Conservation (phyloP, 2,113 vertebrate species). For the Onychostoma macrolepis region DNA sequence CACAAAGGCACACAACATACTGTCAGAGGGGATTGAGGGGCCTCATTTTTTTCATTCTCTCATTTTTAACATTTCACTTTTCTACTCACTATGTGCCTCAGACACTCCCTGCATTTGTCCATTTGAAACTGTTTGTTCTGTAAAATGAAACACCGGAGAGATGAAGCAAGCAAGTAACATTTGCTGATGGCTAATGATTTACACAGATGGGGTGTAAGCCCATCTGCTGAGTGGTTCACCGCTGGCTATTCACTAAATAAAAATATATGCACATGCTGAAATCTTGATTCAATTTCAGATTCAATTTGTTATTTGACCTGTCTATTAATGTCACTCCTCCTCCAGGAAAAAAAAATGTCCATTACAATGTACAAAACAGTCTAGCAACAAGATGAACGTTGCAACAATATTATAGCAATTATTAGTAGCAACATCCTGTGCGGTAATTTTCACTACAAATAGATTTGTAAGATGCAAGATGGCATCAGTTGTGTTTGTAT, state of each 20-base stretch:
- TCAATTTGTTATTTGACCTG: background rate
- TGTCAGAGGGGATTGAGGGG: background rate
- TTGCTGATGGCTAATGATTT: constrained; percentile 24
- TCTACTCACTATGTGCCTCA: background rate
- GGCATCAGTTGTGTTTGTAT: background rate
- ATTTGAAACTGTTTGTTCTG: constrained; percentile 36
- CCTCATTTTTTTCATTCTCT: constrained; percentile 7
- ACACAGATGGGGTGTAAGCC: background rate
- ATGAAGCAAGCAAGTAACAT: background rate
- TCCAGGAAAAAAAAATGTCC: background rate
- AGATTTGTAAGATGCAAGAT: background rate
- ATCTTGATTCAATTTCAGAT: background rate
- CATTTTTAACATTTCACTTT: background rate
- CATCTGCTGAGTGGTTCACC: constrained; percentile 7
- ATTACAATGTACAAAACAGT: background rate
- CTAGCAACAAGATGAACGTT: background rate
- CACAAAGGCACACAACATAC: background rate
- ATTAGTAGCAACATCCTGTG: background rate
- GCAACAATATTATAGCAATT: background rate
- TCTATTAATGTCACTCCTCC: background rate
- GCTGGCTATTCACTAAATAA: background rate
- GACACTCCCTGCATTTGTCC: background rate
- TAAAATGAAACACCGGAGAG: background rate
- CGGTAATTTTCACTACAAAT: background rate
- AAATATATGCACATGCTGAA: background rate